Conservation (phyloP, 2,113 vertebrate genomes). For the Lontra canadensis region DNA sequence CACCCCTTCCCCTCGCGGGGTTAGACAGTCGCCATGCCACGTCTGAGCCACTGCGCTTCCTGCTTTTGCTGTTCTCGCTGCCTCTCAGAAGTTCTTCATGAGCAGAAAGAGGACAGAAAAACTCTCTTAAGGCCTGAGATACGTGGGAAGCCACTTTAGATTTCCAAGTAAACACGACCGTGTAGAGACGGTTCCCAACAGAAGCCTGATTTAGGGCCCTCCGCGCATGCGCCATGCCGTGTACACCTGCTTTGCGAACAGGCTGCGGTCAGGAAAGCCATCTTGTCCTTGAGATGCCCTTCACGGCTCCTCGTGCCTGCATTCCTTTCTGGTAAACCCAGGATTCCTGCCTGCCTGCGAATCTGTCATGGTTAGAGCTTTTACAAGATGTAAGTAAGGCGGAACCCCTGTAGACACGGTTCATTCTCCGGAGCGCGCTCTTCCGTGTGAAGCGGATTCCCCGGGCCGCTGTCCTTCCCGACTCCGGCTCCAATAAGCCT, state of each 20-base stretch:
- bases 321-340: neutral
- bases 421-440: neutral
- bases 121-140: neutral
- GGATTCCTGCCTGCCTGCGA: neutral
- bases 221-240: neutral
- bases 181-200: neutral
- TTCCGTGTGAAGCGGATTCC: neutral
- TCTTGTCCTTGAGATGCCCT: neutral
- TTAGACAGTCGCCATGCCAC: rapidly evolving
- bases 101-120: neutral
- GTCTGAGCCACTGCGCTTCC: rapidly evolving
- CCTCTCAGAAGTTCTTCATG: neutral
- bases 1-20: rapidly evolving
- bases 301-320: neutral
- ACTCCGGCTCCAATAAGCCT: neutral
- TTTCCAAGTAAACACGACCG: neutral
- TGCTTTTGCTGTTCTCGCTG: neutral
- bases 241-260: neutral
- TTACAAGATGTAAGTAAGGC: neutral
- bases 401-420: neutral
- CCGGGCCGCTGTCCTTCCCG: neutral
- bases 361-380: neutral
- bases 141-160: neutral
- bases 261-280: neutral
- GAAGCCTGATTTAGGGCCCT: neutral